Percentiles rank a stretch among this genome's conserved stretches.
These are phyloP conservation scores for Potorous gilbertii DNA, from an alignment of 2,797 vertebrate genomes.

Conservation along the genomic window DNA sequence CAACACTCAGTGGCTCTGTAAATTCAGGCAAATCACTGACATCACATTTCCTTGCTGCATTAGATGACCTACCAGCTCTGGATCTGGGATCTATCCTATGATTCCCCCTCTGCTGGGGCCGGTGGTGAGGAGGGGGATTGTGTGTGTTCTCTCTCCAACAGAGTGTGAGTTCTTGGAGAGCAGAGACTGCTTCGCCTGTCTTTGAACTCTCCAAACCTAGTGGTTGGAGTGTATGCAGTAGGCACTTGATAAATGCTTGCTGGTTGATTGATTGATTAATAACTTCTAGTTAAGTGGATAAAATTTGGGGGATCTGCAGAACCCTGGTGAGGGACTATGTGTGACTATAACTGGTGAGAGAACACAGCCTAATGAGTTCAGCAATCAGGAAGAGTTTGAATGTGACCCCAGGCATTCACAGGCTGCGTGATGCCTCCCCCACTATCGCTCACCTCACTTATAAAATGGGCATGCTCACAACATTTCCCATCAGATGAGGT, in stretches of 20 bases:
- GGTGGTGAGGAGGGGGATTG: neutral
- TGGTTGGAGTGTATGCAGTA: neutral
- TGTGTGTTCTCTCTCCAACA: neutral
- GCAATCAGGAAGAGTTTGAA: neutral
- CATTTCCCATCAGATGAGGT: neutral
- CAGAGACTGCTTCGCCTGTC: neutral
- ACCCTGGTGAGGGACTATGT: neutral
- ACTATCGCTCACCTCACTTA: neutral
- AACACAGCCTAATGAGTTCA: neutral
- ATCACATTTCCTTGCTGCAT: neutral
- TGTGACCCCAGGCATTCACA: neutral
- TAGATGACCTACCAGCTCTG: neutral
- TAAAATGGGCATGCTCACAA: too few species aligned
- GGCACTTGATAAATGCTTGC: neutral
- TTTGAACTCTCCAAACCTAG: neutral
- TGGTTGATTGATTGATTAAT: neutral
- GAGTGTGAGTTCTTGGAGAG: neutral
- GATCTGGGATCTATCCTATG: neutral
- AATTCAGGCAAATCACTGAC: neutral
- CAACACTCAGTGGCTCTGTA: neutral
- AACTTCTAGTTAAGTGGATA: neutral
- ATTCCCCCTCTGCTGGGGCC: neutral
- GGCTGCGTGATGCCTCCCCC: fast-evolving
- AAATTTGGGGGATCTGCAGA: neutral
- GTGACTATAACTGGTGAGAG: neutral